Evolutionary conservation across 1,140 invertebrate genomes (phyloP).

Genomic region (Myzus persicae): DNA sequence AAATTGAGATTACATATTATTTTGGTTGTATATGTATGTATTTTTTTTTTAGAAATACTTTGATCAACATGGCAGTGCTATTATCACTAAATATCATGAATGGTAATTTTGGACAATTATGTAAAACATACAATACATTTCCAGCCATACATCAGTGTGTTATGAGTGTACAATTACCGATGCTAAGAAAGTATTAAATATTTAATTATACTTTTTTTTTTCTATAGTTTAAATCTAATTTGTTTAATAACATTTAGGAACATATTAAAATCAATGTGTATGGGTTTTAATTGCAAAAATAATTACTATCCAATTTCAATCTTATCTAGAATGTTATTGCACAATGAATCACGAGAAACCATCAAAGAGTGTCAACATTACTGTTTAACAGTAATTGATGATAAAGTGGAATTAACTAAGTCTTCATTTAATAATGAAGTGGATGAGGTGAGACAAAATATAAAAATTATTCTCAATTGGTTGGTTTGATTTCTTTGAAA

Average conservation of each 20-base stretch:
- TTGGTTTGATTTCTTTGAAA: not conserved
- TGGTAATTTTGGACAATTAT: constrained; percentile 35
- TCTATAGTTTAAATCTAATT: not conserved
- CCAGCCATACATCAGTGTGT: constrained; percentile 33
- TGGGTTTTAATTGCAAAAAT: constrained; percentile 44
- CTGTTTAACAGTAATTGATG: not conserved
- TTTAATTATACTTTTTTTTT: not conserved
- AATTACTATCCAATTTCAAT: constrained; percentile 33
- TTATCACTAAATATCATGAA: constrained; percentile 37
- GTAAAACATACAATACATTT: constrained; percentile 21
- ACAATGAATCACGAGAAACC: constrained; percentile 1
- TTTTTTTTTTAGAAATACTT: constrained; percentile 21
- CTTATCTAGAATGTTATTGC: constrained; percentile 17
- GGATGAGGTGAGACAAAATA: not conserved
- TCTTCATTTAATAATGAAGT: constrained; percentile 26
- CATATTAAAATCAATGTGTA: constrained; percentile 24
- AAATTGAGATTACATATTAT: not conserved
- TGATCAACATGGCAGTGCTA: constrained; percentile 10
- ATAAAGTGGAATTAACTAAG: constrained; percentile 39
- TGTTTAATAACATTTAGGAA: not conserved
- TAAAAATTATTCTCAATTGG: not conserved
- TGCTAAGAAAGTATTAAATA: constrained; percentile 23
- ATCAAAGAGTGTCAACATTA: constrained; percentile 43
- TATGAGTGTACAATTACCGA: constrained; percentile 35
- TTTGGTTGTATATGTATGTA: not conserved